Conservation (phyloP, 2,888 invertebrate species). For the Aphodius granarius region DNA sequence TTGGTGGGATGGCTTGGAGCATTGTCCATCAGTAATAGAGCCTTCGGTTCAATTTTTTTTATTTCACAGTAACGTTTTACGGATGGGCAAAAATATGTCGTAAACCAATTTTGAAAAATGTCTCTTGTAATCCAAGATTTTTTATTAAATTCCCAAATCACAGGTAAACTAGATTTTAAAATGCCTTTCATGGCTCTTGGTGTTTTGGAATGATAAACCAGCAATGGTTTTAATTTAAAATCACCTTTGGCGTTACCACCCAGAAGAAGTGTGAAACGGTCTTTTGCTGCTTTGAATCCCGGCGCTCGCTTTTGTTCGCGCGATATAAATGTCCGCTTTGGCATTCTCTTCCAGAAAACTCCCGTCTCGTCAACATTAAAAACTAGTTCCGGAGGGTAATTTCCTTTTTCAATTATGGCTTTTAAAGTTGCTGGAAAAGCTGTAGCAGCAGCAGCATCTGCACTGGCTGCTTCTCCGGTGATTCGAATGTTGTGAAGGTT, state of each 20-base stretch:
- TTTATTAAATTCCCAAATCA: constrained; percentile 31
- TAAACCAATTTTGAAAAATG: constrained; percentile 29
- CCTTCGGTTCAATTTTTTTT: background rate
- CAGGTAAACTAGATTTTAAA: constrained; percentile 30
- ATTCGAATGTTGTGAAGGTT: constrained; percentile 22
- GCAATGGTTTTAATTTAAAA: constrained; percentile 40
- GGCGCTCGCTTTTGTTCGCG: constrained; percentile 28
- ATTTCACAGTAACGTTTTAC: background rate
- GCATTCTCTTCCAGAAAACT: constrained; percentile 28
- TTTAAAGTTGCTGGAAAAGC: background rate
- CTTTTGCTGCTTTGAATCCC: constrained; percentile 41
- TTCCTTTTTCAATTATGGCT: constrained; percentile 3
- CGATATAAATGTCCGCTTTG: constrained; percentile 25
- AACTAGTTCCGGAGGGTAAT: too few species aligned
- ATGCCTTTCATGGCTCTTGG: constrained; percentile 30
- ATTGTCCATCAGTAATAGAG: background rate
- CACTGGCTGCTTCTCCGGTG: constrained; percentile 12
- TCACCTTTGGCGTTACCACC: constrained; percentile 41
- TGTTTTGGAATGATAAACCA: constrained; percentile 32
- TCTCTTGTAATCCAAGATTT: constrained; percentile 24
- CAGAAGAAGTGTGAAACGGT: constrained; percentile 40
- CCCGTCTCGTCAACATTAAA: constrained; percentile 31
- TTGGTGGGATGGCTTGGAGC: background rate
- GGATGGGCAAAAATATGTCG: constrained; percentile 22
- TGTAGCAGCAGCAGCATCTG: too few species aligned